Evolutionary conservation across 2,113 vertebrate genomes (phyloP).

Genomic region (Myocastor coypus): DNA sequence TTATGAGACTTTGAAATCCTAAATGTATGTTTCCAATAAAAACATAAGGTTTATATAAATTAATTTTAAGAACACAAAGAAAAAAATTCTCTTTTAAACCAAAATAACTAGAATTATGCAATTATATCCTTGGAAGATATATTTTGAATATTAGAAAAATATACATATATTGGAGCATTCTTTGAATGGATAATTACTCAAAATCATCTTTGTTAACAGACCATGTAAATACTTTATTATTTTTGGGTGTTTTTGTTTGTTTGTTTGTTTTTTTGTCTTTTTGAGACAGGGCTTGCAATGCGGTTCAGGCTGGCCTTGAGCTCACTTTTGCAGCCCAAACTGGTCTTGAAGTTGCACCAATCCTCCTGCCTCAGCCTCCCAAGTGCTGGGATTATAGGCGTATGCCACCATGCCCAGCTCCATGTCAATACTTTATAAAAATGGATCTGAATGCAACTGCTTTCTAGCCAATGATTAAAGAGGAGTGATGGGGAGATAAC

Average conservation of each 20-base stretch:
- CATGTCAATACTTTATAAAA: not conserved
- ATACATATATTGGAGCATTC: not conserved
- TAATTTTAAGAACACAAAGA: not conserved
- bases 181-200: not conserved
- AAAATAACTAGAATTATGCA: not conserved
- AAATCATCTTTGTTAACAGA: not conserved
- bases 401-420: no score
- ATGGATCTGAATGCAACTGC: not conserved
- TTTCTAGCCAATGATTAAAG: not conserved
- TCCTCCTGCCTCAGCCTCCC: no score
- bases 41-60: not conserved
- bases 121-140: not conserved
- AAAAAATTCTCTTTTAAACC: not conserved
- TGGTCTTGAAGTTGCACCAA: no score
- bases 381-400: no score
- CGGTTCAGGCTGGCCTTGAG: no score
- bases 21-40: conserved; percentile 14
- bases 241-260: no score
- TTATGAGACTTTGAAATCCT: not conserved
- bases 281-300: no score
- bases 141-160: not conserved
- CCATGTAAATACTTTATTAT: no score
- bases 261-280: no score
- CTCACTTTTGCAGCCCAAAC: no score
- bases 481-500: no score